A percentile compares a stretch with the other conserved stretches of the same genome.
Conservation (phyloP, 1,140 invertebrate species). For the Bombus confusus region DNA sequence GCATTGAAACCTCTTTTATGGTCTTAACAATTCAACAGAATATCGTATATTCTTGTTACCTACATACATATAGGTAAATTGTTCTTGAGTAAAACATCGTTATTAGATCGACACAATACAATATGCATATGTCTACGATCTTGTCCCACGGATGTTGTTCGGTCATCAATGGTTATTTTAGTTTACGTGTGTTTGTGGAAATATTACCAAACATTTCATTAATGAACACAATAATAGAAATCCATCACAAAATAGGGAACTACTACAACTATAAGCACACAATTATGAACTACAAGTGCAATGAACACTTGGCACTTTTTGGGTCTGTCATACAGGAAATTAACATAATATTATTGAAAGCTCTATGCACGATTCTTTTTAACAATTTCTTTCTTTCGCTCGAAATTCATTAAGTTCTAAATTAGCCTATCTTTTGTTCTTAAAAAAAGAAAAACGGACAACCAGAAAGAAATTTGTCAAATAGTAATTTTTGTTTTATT, state of each 20-base stretch:
- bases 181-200: conserved; percentile 1
- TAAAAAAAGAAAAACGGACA: conserved; percentile 29
- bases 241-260: conserved; percentile 22
- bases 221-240: conserved; percentile 57
- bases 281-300: conserved; percentile 36
- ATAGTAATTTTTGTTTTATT: conserved; percentile 69
- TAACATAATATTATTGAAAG: conserved; percentile 7
- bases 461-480: conserved; percentile 49
- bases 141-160: not conserved
- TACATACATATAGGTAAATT: conserved; percentile 2
- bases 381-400: not conserved
- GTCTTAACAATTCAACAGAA: conserved; percentile 2
- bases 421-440: not conserved
- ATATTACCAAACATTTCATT: conserved; percentile 32
- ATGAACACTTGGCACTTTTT: conserved; percentile 50
- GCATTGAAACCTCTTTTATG: conserved; percentile 1
- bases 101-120: not conserved
- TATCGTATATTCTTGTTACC: conserved; percentile 25
- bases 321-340: not conserved
- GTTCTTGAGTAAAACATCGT: not conserved
- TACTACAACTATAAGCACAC: conserved; percentile 39
- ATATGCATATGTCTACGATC: not conserved
- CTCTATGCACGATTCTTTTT: not conserved
- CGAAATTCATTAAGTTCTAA: not conserved
- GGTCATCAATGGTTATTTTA: not conserved